Percentiles rank a stretch among this genome's conserved stretches.
phyloP scores from a whole-genome alignment of 1,140 invertebrate genomes.

The Sitophilus oryzae region DNA sequence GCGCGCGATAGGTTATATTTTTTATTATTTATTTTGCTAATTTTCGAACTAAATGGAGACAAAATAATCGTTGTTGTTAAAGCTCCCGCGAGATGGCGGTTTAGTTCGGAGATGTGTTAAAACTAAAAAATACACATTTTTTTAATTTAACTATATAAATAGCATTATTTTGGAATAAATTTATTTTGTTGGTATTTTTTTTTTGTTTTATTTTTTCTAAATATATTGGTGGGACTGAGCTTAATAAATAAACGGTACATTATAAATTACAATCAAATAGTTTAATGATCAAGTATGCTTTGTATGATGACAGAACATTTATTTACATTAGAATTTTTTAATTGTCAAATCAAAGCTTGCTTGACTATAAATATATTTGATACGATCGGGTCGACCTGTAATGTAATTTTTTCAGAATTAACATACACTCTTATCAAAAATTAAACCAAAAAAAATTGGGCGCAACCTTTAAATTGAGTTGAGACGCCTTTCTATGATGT shows the following conservation, averaged over 20 bases:
- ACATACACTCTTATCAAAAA: no score
- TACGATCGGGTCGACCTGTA: no score
- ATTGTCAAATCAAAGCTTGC: no score
- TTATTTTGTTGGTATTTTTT: slow-evolving; percentile 30
- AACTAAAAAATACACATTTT: slow-evolving; percentile 26
- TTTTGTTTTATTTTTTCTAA: slow-evolving; percentile 14
- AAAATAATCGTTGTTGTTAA: neutral
- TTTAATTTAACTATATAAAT: slow-evolving; percentile 24
- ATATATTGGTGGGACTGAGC: neutral
- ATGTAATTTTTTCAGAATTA: no score
- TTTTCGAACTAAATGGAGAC: neutral
- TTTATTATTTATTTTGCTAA: neutral
- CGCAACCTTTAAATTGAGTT: no score
- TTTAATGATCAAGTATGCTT: no score
- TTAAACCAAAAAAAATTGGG: no score
- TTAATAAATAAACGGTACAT: neutral
- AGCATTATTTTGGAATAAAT: slow-evolving; percentile 28
- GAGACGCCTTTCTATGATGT: no score
- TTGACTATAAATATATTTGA: no score
- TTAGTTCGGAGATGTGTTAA: slow-evolving; percentile 8
- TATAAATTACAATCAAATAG: no score
- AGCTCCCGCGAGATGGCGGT: neutral
- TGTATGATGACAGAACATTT: no score
- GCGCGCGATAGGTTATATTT: slow-evolving; percentile 1
- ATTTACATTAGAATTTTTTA: no score